A percentile compares a stretch with the other conserved stretches of the same genome.
Evolutionary conservation across 2,113 vertebrate species (phyloP).

Genomic region (Sialia sialis): DNA sequence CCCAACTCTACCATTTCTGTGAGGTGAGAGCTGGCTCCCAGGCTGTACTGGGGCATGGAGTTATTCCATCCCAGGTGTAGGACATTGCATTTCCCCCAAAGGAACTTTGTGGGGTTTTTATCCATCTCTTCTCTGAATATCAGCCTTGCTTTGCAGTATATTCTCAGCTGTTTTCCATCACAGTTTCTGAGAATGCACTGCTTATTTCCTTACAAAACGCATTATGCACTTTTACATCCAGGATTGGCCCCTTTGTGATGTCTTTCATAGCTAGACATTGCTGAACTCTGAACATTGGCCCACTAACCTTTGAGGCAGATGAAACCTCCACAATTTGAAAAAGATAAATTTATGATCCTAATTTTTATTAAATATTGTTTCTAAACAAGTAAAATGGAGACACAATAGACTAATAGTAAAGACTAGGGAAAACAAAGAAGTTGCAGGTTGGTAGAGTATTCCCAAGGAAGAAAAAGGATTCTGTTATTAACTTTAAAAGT

Average conservation of each 20-base stretch:
- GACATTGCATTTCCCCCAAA: background rate
- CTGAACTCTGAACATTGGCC: background rate
- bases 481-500: background rate
- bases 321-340: background rate
- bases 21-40: background rate
- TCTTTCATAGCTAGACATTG: background rate
- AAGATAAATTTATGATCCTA: background rate
- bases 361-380: background rate
- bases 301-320: background rate
- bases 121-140: background rate
- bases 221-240: background rate
- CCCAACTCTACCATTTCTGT: background rate
- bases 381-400: background rate
- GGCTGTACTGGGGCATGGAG: fast-evolving
- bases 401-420: background rate
- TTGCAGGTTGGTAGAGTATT: fast-evolving
- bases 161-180: background rate
- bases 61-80: background rate
- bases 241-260: background rate
- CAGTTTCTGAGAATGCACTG: background rate
- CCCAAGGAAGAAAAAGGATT: background rate
- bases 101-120: background rate
- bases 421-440: background rate
- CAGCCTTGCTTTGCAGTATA: background rate
- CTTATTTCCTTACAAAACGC: background rate